phyloP scores from a whole-genome alignment of 2,113 vertebrate genomes.

The Sturnira hondurensis region DNA sequence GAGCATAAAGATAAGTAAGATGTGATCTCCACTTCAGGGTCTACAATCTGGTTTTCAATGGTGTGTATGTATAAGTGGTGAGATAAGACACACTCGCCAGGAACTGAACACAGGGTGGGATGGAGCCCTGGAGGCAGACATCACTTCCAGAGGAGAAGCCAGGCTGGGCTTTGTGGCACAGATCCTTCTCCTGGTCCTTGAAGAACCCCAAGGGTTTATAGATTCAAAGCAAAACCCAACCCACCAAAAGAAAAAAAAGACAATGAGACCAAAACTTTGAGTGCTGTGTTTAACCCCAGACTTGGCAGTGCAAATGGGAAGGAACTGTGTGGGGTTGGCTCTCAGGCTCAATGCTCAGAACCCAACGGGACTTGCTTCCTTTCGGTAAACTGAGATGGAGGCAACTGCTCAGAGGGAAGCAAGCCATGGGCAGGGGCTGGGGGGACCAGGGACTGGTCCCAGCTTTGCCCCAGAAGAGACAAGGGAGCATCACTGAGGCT shows the following conservation, averaged over 20 bases:
- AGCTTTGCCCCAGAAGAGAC: neutral
- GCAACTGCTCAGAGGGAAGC: neutral
- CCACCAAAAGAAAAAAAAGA: neutral
- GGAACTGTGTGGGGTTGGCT: neutral
- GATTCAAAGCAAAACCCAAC: neutral
- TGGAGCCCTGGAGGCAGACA: neutral
- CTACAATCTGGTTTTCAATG: neutral
- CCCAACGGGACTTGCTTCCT: neutral
- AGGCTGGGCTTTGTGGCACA: neutral
- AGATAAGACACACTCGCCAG: neutral
- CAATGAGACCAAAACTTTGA: neutral
- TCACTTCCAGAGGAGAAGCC: neutral
- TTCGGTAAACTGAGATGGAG: neutral
- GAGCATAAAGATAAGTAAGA: neutral
- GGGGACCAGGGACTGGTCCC: too few species aligned
- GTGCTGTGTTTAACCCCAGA: neutral
- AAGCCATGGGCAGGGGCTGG: neutral
- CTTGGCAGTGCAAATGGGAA: neutral
- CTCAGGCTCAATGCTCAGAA: neutral
- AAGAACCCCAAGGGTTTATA: neutral
- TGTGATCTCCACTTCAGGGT: accelerated
- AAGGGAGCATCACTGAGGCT: neutral
- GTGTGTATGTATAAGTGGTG: neutral
- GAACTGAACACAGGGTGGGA: neutral
- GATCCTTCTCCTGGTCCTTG: neutral